These are phyloP conservation scores for Cisticola juncidis DNA, from an alignment of 2,113 vertebrate species.

Conservation along the genomic window DNA sequence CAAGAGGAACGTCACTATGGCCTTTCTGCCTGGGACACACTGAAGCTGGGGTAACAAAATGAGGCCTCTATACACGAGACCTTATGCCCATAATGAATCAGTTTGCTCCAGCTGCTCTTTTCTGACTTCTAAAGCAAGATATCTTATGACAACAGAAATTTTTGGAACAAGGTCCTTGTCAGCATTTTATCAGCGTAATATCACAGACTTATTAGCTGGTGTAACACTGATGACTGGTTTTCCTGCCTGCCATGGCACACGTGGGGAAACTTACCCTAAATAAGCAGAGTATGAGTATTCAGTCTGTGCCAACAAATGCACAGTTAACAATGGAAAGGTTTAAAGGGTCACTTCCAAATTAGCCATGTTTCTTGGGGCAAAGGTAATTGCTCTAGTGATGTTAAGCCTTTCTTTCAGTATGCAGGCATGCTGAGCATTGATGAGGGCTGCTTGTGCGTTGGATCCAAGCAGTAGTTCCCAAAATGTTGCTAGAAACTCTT, in stretches of 20 bases:
- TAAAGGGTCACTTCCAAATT: neutral
- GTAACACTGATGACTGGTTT: neutral
- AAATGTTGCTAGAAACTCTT: neutral
- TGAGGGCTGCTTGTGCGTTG: neutral
- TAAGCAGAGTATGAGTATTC: neutral
- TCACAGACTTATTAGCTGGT: neutral
- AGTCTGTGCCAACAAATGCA: neutral
- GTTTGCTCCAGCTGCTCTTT: neutral
- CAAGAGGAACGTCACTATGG: neutral
- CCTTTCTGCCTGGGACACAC: neutral
- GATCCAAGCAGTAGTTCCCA: neutral
- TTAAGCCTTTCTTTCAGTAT: neutral
- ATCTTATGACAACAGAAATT: neutral
- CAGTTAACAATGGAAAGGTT: neutral
- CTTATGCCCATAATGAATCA: neutral
- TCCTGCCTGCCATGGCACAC: neutral
- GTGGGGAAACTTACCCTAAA: neutral
- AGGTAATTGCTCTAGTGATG: neutral
- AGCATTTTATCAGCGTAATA: neutral
- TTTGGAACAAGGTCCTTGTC: neutral
- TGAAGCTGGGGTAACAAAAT: neutral
- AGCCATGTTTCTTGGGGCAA: neutral
- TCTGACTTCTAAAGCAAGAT: neutral
- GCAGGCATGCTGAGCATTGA: neutral
- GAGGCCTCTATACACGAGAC: neutral